Evolutionary conservation across 2,797 vertebrate species (phyloP).

Genomic region (Pseudotriccus pelzelni): DNA sequence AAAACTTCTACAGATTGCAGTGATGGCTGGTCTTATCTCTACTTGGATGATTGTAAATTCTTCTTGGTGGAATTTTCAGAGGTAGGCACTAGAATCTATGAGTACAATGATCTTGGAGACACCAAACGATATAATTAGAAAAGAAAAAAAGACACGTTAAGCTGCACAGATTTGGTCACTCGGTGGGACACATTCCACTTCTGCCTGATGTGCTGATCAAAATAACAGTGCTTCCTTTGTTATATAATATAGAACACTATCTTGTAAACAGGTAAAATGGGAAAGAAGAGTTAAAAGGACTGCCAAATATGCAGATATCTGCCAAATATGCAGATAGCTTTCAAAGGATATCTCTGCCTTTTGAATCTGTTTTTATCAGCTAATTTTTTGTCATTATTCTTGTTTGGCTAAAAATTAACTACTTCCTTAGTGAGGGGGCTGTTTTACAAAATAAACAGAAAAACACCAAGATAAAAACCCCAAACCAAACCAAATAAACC

Average conservation of each 20-base stretch:
- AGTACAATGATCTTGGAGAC: neutral
- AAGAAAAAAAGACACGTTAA: neutral
- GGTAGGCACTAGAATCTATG: neutral
- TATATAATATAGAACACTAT: neutral
- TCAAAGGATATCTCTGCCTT: neutral
- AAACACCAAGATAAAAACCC: neutral
- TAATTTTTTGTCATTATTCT: neutral
- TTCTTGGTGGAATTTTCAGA: neutral
- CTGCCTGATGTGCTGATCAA: neutral
- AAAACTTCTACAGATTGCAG: neutral
- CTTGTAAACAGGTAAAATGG: neutral
- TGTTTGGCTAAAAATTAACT: neutral
- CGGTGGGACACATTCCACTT: neutral
- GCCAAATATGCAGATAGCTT: neutral
- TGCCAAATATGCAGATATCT: neutral
- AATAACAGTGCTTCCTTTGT: neutral
- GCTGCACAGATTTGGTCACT: neutral
- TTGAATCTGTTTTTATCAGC: neutral
- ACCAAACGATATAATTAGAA: neutral
- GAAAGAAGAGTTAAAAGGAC: neutral
- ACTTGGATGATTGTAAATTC: neutral
- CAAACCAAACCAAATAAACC: neutral
- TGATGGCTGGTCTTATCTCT: neutral
- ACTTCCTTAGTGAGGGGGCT: neutral
- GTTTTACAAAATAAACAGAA: neutral